A percentile compares a stretch with the other conserved stretches of the same genome.
Evolutionary conservation across 2,888 invertebrate genomes (phyloP).

Genomic region (Drosophila sordidapex): DNA sequence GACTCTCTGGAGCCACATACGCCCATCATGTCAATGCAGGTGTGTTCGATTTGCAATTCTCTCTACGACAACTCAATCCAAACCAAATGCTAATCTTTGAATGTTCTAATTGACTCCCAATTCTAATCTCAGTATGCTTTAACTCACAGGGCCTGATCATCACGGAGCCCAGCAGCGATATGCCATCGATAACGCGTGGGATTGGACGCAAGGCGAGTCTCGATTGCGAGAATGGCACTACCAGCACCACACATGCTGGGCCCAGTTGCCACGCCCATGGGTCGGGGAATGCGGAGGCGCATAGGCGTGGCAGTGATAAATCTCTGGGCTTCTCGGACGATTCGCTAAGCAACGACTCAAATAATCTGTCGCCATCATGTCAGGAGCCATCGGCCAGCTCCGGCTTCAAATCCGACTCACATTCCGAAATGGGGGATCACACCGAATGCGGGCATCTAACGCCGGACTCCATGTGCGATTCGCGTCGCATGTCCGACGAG

Average conservation of each 20-base stretch:
- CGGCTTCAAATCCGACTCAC: conserved; percentile 86
- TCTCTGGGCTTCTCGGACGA: conserved; percentile 90
- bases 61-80: not conserved
- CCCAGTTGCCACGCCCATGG: conserved; percentile 1
- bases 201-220: conserved; percentile 90
- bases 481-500: conserved; percentile 85
- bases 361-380: conserved; percentile 87
- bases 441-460: conserved; percentile 84
- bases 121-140: not conserved
- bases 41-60: conserved; percentile 26
- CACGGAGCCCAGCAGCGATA: conserved; percentile 86
- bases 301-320: conserved; percentile 89
- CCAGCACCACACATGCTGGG: conserved; percentile 37
- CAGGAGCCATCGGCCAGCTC: conserved; percentile 87
- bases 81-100: not conserved
- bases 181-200: conserved; percentile 93
- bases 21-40: conserved; percentile 83
- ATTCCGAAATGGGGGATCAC: conserved; percentile 87
- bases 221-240: conserved; percentile 85
- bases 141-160: conserved; percentile 73
- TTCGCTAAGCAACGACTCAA: conserved; percentile 89
- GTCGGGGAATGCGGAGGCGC: conserved; percentile 81
- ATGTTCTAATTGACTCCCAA: not conserved
- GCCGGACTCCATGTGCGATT: conserved; percentile 84
- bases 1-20: conserved; percentile 88